Percentiles rank a stretch among this genome's conserved stretches.
phyloP scores from a whole-genome alignment of 2,113 vertebrate genomes.

The Pristiophorus japonicus region DNA sequence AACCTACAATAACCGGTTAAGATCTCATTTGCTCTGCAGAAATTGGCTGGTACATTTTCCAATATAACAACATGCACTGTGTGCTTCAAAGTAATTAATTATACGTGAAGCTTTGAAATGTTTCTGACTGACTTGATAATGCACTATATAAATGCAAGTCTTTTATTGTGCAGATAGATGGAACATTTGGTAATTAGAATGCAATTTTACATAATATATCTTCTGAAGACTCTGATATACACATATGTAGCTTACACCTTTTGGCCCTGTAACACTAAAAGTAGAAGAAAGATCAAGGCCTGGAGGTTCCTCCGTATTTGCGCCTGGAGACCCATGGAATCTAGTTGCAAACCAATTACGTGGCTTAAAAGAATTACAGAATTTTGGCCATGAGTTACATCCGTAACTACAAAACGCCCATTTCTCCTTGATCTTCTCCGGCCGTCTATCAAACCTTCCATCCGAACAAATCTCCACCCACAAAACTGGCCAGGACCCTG shows the following conservation, averaged over 20 bases:
- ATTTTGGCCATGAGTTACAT: background rate
- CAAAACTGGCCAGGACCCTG: background rate
- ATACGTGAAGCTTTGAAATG: background rate
- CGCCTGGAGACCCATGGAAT: too few species aligned
- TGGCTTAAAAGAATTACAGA: background rate
- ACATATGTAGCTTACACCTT: background rate
- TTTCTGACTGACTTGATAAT: background rate
- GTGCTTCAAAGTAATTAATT: background rate
- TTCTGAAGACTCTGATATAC: background rate
- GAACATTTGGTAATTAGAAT: background rate
- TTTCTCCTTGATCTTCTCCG: background rate
- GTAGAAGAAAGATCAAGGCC: too few species aligned
- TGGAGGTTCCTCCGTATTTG: background rate
- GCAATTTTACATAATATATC: background rate
- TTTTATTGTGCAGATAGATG: background rate
- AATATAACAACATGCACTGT: background rate
- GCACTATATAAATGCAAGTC: background rate
- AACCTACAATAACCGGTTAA: background rate
- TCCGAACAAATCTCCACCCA: background rate
- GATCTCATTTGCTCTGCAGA: background rate
- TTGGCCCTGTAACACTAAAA: background rate
- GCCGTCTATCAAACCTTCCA: background rate
- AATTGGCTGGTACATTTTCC: background rate
- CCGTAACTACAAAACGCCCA: background rate
- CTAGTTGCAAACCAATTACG: background rate